Percentiles rank a stretch among this genome's conserved stretches.
phyloP scores from a whole-genome alignment of 2,888 invertebrate genomes.

The Mimas tiliae region DNA sequence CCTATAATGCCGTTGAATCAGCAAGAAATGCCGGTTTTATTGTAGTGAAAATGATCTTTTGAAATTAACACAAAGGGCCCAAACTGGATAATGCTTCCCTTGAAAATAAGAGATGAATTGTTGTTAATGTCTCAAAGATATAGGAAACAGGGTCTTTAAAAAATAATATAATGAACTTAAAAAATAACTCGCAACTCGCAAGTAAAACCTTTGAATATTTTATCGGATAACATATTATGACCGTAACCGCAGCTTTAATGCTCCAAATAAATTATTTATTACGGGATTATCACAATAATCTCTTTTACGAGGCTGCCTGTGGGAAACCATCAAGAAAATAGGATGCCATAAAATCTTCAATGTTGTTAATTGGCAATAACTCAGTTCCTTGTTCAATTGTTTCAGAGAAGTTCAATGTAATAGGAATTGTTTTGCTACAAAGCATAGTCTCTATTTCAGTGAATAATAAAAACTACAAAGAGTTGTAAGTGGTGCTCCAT shows the following conservation, averaged over 20 bases:
- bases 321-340: conserved; percentile 12
- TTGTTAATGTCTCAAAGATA: not conserved
- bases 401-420: not conserved
- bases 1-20: conserved; percentile 4
- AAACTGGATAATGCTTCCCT: conserved; percentile 42
- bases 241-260: not conserved
- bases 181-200: too few species aligned
- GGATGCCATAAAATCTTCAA: not conserved
- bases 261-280: not conserved
- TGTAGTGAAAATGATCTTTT: conserved; percentile 41
- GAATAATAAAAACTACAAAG: not conserved
- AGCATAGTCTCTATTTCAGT: not conserved
- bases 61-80: conserved; percentile 39
- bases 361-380: not conserved
- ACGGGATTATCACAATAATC: not conserved
- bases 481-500: not conserved
- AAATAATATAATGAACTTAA: too few species aligned
- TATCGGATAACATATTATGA: not conserved
- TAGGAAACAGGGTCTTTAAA: not conserved
- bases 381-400: not conserved
- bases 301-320: conserved; percentile 1
- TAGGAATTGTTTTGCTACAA: too few species aligned
- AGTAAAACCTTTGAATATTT: too few species aligned
- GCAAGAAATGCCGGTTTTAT: conserved; percentile 34
- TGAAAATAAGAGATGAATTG: conserved; percentile 27